A percentile compares a stretch with the other conserved stretches of the same genome.
Evolutionary conservation across 2,888 invertebrate genomes (phyloP).

Genomic region (Sepiola atlantica): DNA sequence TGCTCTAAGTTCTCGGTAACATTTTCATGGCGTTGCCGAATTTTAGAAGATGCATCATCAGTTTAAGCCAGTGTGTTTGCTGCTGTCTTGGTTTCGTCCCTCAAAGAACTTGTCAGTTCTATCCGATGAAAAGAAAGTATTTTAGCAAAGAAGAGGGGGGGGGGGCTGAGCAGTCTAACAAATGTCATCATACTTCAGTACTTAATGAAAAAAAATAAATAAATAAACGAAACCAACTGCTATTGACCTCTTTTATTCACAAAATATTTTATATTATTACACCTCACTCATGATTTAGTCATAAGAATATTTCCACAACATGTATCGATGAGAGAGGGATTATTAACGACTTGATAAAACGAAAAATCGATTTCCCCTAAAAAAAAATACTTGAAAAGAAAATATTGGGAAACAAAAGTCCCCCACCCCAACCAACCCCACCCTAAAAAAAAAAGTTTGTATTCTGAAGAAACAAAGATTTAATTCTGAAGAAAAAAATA

Average conservation of each 20-base stretch:
- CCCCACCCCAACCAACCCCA: no score
- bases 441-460: constrained; percentile 12
- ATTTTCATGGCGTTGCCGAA: neutral
- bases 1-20: constrained; percentile 32
- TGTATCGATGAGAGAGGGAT: neutral
- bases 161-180: neutral
- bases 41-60: constrained; percentile 38
- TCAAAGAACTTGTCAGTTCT: neutral
- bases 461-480: constrained; percentile 37
- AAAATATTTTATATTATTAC: constrained; percentile 42
- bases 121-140: neutral
- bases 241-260: neutral
- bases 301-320: constrained; percentile 32
- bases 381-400: neutral
- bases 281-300: constrained; percentile 41
- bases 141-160: neutral
- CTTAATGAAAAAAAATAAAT: constrained; percentile 3
- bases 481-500: neutral
- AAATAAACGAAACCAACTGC: neutral
- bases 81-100: constrained; percentile 35
- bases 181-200: constrained; percentile 33
- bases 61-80: constrained; percentile 24
- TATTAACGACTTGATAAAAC: neutral
- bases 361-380: neutral
- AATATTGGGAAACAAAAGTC: constrained; percentile 15